These are phyloP conservation scores for Halocynthia roretzi DNA, from an alignment of 23 tunicate genomes.

Conservation along the genomic window DNA sequence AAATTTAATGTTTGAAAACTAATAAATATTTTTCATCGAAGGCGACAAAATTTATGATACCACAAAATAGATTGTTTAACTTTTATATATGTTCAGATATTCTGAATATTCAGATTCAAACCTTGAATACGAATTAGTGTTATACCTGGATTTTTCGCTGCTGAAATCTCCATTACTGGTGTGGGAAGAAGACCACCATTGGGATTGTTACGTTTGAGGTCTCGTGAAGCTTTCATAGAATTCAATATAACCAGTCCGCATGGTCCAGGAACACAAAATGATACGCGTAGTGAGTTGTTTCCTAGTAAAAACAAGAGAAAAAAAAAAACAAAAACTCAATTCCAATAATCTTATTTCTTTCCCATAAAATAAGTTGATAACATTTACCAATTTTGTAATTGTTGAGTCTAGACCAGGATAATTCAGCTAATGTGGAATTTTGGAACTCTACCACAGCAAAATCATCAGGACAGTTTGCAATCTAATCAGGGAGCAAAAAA, in stretches of 20 bases:
- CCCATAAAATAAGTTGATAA: not conserved
- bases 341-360: not conserved
- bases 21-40: too few species aligned
- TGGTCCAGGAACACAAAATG: conserved; percentile 94
- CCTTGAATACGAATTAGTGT: too few species aligned
- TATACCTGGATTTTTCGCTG: too few species aligned
- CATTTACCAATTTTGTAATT: conserved; percentile 24
- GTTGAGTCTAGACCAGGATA: conserved; percentile 41
- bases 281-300: conserved; percentile 28
- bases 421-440: conserved; percentile 46
- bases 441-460: conserved; percentile 70
- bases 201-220: conserved; percentile 74
- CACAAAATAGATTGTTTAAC: too few species aligned
- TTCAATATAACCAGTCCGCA: conserved; percentile 81
- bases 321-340: not conserved
- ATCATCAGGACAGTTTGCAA: conserved; percentile 41
- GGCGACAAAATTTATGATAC: too few species aligned
- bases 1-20: too few species aligned
- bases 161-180: conserved; percentile 15
- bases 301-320: conserved; percentile 13
- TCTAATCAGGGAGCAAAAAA: conserved; percentile 17
- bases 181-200: conserved; percentile 83
- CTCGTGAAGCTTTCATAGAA: conserved; percentile 71
- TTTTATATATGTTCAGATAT: too few species aligned
- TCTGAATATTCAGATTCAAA: too few species aligned